These are phyloP conservation scores for Smittia aterrima DNA, from an alignment of 2,888 invertebrate species.

Conservation along the genomic window DNA sequence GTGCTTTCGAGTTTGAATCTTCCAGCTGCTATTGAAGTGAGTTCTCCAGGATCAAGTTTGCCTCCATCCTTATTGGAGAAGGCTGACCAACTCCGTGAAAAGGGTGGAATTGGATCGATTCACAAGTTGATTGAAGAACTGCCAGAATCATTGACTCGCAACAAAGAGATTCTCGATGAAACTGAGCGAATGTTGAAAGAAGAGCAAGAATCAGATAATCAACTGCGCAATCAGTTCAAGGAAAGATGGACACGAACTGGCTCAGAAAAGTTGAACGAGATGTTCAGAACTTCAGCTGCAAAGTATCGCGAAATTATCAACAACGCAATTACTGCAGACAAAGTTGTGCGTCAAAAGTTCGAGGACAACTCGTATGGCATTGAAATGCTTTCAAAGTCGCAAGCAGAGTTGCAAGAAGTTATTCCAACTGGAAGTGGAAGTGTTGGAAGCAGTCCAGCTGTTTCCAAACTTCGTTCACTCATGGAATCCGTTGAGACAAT, in stretches of 20 bases:
- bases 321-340: conserved; percentile 81
- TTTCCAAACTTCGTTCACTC: conserved; percentile 66
- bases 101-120: conserved; percentile 74
- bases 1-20: conserved; percentile 90
- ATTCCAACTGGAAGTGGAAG: conserved; percentile 64
- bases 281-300: conserved; percentile 81
- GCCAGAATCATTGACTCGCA: conserved; percentile 86
- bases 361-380: conserved; percentile 56
- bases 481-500: conserved; percentile 84
- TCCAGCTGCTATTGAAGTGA: conserved; percentile 93
- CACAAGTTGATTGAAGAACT: conserved; percentile 76
- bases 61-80: conserved; percentile 89
- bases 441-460: conserved; percentile 61
- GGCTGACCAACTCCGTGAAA: conserved; percentile 70
- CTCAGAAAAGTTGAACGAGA: conserved; percentile 83
- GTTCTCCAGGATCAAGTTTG: conserved; percentile 66
- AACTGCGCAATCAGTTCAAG: conserved; percentile 85
- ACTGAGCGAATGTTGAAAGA: conserved; percentile 81
- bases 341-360: conserved; percentile 84
- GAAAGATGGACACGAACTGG: conserved; percentile 89
- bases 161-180: conserved; percentile 93
- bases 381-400: conserved; percentile 73
- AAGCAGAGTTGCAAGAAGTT: conserved; percentile 65
- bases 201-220: conserved; percentile 86
- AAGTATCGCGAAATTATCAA: conserved; percentile 92